These are phyloP conservation scores for Acleris emargana DNA, from an alignment of 2,888 invertebrate species.

Conservation along the genomic window DNA sequence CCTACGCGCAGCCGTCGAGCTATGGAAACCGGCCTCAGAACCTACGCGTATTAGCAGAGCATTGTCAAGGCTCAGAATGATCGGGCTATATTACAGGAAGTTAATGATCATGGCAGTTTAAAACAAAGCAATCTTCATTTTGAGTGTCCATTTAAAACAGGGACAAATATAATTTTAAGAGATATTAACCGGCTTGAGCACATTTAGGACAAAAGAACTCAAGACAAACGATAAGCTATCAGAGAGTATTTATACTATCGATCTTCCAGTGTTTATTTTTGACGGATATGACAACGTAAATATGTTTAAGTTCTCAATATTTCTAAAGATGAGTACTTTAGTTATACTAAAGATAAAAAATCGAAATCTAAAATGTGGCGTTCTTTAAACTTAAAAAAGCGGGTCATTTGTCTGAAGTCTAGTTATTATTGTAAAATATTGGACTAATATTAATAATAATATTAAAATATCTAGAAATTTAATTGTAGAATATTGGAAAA, in stretches of 20 bases:
- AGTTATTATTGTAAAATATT: not conserved
- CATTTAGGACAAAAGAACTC: not conserved
- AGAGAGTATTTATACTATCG: conserved; percentile 20
- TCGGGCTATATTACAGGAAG: conserved; percentile 35
- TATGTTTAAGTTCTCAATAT: no score
- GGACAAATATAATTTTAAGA: conserved; percentile 6
- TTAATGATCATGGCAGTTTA: conserved; percentile 39
- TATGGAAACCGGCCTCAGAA: conserved; percentile 60
- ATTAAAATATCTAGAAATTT: not conserved
- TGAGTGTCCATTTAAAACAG: not conserved
- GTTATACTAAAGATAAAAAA: no score
- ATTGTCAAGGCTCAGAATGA: conserved; percentile 58
- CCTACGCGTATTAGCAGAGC: conserved; percentile 61
- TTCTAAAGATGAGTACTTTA: no score
- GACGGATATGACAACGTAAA: no score
- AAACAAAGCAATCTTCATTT: conserved; percentile 38
- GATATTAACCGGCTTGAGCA: conserved; percentile 7
- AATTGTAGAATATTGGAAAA: not conserved
- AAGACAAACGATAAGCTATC: conserved; percentile 49
- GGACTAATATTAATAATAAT: no score
- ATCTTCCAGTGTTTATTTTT: conserved; percentile 39
- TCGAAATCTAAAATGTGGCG: no score
- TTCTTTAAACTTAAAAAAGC: no score
- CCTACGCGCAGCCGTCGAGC: conserved; percentile 51
- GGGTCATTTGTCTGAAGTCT: conserved; percentile 40